phyloP scores from a whole-genome alignment of 2,888 invertebrate genomes.

The Gryllus longicercus region DNA sequence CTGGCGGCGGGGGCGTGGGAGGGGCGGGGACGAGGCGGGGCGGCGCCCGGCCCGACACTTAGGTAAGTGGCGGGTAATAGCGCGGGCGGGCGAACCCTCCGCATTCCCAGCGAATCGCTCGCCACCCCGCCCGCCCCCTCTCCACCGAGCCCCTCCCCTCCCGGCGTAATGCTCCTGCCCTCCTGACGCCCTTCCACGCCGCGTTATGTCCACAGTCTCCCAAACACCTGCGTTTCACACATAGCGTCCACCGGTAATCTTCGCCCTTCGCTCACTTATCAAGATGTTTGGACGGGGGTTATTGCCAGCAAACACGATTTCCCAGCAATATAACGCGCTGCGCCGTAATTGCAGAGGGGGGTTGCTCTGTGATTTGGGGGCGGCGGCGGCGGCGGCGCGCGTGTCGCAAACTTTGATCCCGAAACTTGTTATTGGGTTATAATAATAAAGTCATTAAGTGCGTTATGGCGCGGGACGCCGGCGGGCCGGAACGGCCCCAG shows the following conservation, averaged over 20 bases:
- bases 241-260: not conserved
- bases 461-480: not conserved
- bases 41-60: not conserved
- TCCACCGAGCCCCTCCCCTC: not conserved
- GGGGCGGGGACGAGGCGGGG: too few relatives aligned
- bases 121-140: not conserved
- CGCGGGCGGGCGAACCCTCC: not conserved
- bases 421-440: constrained; percentile 17
- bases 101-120: not conserved
- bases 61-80: not conserved
- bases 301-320: constrained; percentile 8
- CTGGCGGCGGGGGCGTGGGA: too few relatives aligned
- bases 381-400: not conserved
- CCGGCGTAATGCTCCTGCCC: not conserved
- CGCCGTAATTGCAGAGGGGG: not conserved
- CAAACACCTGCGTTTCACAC: constrained; percentile 5
- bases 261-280: constrained; percentile 17
- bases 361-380: not conserved
- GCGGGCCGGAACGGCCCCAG: not conserved
- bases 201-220: constrained; percentile 6
- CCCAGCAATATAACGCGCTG: constrained; percentile 2
- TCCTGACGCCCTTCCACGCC: not conserved
- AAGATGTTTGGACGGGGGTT: constrained; percentile 10
- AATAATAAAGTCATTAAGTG: constrained; percentile 10
- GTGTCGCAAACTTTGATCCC: constrained; percentile 17